Base-by-base conservation (phyloP, 2,797 vertebrate genomes). In the Helarctos malayanus region DNA sequence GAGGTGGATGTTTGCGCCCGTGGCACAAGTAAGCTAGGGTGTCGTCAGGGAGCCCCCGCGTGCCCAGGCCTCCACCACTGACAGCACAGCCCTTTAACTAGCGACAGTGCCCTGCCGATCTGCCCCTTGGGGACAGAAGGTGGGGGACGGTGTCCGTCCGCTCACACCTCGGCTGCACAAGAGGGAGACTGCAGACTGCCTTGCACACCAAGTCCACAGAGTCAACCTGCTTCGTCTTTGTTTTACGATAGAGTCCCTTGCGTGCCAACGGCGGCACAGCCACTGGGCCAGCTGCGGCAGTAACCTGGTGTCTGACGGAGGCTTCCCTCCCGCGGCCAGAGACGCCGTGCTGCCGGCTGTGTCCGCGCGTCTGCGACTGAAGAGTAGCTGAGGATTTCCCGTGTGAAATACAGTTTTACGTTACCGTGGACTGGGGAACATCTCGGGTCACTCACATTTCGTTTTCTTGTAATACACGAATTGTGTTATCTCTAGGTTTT, bases 401-500 rank as follows among this genome's bases (percentile, higher is more conserved):
- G 54, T 6, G 47, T 11, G 29, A 83, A 59, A 49, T 61, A 54
- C 68, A n/a, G 52, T n/a, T 23, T 45, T 18, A 27, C 23, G 35
- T 9, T 79, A 29, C 13, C n/a, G 9, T 15, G 5, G 27, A 13
- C 8, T 13, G 47, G 2, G 54, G 63, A 35, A 63, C 65, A 61
- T 15, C 49, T 59, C 19, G 71, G 29, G 21, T 59, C 35, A 47
- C 5, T 23, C 27, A 10, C 35, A 27, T 52, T 45, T 81, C 47
- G 78, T 69, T 57, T 13, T 78, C 14, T 11, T 35, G 14, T 35
- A 32, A 79, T 14, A 8, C 15, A 18, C 25, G 18, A 54, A 88
- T 18, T 84, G 0, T 94, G 12, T 93, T 97, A 41, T 91, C 96
- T 94, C 85, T 92, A 99, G 98, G 98, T 98, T 29, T 98, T 98